Base-by-base conservation (phyloP, 2,888 invertebrate genomes). In the Pandemis heparana region DNA sequence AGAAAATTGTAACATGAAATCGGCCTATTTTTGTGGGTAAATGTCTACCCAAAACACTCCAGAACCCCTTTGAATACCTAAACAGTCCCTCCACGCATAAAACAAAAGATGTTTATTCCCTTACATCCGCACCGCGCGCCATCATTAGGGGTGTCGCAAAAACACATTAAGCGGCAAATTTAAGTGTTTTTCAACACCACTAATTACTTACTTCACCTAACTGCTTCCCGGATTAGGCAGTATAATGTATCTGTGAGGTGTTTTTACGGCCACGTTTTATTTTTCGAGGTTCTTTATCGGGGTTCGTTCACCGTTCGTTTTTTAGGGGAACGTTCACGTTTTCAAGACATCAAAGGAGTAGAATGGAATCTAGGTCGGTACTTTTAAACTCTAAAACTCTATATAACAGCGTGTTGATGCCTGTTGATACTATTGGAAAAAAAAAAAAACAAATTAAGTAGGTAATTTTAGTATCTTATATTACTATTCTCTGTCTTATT, bases 181-280 rank as follows among this genome's bases (percentile, higher is more conserved):
- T 86, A 88, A 87, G 88, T 86, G 88, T 89, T 90, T 89, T 88
- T 87, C 87, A 86, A 83, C 83, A 85, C 83, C 80, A 80, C 86
- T 89, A 89, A 91, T 90, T 89, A 87, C 88, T 86, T 84, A 84
- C 82, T 83, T 81, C 80, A 77, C 79, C 80, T 82, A 86, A 87
- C 83, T 82, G 83, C 82, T 78, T 80, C 74, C 78, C 81, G 83
- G 85, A 87, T 88, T 86, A 87, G 83, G 18, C 51, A 41, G 53
- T 56, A 75, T 73, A 73, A 75, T 67, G 70, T 32, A 32, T 70
- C 70, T 74, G 69, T 62, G 18, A 59, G 62, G 62, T 68, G 63
- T 73, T 73, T 71, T 73, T 69, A 68, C 63, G 63, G 68, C 5
- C 39, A 14, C 32, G 7, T 69, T 69, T 70, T 64, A 56, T 2